A percentile compares a stretch with the other conserved stretches of the same genome.
These are phyloP conservation scores for Oligia strigilis DNA, from an alignment of 2,888 invertebrate genomes.

Conservation along the genomic window DNA sequence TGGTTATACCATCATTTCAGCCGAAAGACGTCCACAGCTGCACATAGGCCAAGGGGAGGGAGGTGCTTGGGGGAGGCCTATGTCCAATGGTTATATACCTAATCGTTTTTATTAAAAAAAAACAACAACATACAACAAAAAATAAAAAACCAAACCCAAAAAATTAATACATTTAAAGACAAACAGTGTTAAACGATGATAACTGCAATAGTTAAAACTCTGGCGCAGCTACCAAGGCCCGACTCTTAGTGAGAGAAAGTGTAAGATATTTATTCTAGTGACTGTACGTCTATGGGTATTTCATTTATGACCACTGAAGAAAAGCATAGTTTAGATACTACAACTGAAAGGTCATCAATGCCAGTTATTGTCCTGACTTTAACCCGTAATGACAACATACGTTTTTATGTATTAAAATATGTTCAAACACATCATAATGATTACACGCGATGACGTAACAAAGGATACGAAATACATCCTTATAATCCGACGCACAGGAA, in stretches of 20 bases:
- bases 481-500: slow-evolving; percentile 26
- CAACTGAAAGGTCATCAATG: background rate
- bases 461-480: background rate
- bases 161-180: no score
- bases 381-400: background rate
- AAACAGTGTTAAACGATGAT: background rate
- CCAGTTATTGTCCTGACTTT: background rate
- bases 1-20: no score
- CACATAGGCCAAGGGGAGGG: no score
- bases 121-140: no score
- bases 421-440: background rate
- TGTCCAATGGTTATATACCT: no score
- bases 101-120: no score
- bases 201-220: background rate
- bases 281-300: background rate
- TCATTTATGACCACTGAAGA: background rate
- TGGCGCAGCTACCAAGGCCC: background rate
- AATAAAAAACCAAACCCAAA: no score
- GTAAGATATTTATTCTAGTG: background rate
- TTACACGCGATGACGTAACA: background rate
- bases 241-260: background rate
- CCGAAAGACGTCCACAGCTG: no score
- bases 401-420: background rate
- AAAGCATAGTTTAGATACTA: background rate
- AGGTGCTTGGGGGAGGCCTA: no score